Conservation (phyloP, 92 coral and sea anemone genomes). For the Porites lobata region DNA sequence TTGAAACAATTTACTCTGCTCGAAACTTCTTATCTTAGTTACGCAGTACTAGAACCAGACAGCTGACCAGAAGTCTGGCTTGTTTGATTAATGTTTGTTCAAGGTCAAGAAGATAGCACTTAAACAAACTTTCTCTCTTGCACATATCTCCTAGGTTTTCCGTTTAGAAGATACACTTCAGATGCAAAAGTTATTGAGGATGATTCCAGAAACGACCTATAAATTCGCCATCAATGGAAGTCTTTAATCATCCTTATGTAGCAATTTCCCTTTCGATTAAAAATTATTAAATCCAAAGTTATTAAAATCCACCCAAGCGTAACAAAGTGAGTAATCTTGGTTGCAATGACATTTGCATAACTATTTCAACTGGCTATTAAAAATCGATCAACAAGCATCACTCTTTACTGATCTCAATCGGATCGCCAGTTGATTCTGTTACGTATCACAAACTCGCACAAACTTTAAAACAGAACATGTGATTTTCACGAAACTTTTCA, state of each 20-base stretch:
- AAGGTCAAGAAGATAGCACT: no score
- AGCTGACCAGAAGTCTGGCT: background rate
- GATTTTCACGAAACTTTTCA: background rate
- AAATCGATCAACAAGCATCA: conserved; percentile 19
- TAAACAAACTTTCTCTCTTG: no score
- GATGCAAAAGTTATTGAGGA: no score
- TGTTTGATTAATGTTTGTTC: background rate
- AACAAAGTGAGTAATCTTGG: background rate
- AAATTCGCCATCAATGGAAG: background rate
- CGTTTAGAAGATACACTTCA: no score
- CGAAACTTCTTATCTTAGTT: background rate
- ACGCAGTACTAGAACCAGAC: background rate
- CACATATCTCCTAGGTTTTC: no score
- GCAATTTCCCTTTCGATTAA: background rate
- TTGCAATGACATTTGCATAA: conserved; percentile 38
- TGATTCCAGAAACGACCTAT: background rate
- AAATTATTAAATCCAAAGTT: background rate
- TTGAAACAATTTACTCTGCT: background rate
- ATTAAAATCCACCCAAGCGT: conserved; percentile 25
- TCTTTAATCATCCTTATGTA: background rate
- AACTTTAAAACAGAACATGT: background rate
- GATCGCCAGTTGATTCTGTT: background rate
- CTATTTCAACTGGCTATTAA: background rate
- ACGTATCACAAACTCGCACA: background rate
- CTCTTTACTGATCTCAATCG: background rate